phyloP scores from a whole-genome alignment of 2,888 invertebrate species.

The Glaucopsyche alexis region DNA sequence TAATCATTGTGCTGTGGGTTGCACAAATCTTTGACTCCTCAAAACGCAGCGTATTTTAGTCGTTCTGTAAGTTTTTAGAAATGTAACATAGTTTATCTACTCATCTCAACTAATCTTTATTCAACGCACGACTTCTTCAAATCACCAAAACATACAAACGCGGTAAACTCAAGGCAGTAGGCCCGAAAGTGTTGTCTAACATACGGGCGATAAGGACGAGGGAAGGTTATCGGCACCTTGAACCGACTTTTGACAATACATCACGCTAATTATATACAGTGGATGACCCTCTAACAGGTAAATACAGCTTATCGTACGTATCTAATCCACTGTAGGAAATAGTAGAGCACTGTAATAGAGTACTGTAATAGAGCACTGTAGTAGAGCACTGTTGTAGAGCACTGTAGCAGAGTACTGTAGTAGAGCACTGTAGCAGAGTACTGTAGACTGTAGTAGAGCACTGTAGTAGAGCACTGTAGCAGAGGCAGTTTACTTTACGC shows the following conservation, averaged over 20 bases:
- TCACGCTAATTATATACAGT: slow-evolving; percentile 51
- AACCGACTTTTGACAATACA: slow-evolving; percentile 64
- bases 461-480: too few species aligned
- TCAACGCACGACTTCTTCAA: slow-evolving; percentile 10
- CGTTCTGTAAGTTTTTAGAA: not conserved
- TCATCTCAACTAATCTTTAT: not conserved
- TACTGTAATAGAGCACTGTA: too few species aligned
- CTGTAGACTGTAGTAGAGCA: too few species aligned
- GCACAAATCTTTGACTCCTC: too few species aligned
- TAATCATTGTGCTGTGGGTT: too few species aligned
- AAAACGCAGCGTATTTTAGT: too few species aligned
- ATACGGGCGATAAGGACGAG: slow-evolving; percentile 65
- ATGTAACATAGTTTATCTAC: not conserved
- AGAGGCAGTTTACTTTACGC: too few species aligned
- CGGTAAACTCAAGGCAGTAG: slow-evolving; percentile 38
- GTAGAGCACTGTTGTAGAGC: too few species aligned
- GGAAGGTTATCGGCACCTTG: slow-evolving; percentile 71
- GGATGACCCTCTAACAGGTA: slow-evolving; percentile 44
- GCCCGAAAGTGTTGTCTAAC: slow-evolving; percentile 51
- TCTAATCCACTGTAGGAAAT: not conserved
- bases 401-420: too few species aligned
- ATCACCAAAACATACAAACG: slow-evolving; percentile 12
- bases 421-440: too few species aligned
- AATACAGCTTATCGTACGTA: not conserved
- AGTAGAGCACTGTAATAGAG: not conserved